Conservation (phyloP, 2,888 invertebrate genomes). For the Amitus sp. region DNA sequence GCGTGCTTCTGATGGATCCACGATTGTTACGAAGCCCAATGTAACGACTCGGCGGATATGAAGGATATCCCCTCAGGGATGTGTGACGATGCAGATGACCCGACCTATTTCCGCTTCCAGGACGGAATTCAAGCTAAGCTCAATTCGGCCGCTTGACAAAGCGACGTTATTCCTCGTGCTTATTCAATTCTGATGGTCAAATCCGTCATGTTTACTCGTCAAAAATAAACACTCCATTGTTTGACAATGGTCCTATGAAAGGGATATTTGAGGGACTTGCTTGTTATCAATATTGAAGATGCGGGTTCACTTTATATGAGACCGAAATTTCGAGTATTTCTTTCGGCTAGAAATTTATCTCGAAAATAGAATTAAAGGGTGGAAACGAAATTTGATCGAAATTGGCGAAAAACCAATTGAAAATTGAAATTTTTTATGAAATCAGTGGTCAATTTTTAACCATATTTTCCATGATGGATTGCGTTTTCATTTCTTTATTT, state of each 20-base stretch:
- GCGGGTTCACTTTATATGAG: too few relatives aligned
- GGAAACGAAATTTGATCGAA: too few relatives aligned
- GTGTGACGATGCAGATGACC: conserved; percentile 59
- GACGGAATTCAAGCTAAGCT: conserved; percentile 50
- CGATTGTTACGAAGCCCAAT: too few relatives aligned
- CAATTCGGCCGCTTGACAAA: conserved; percentile 22
- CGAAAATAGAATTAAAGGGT: too few relatives aligned
- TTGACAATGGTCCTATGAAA: neutral
- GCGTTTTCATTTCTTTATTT: too few relatives aligned
- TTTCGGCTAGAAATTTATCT: too few relatives aligned
- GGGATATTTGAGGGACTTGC: neutral
- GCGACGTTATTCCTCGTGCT: conserved; percentile 29
- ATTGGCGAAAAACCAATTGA: too few relatives aligned
- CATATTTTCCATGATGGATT: too few relatives aligned
- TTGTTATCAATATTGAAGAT: neutral
- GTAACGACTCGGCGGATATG: conserved; percentile 44
- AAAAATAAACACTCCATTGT: conserved; percentile 31
- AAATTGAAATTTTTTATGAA: too few relatives aligned
- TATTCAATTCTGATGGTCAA: conserved; percentile 38
- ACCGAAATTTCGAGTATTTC: too few relatives aligned
- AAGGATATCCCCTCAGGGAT: conserved; percentile 47
- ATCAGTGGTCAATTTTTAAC: too few relatives aligned
- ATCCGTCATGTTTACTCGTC: conserved; percentile 39
- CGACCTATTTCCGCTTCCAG: conserved; percentile 61
- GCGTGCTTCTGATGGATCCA: too few relatives aligned